These are phyloP conservation scores for Gymnothorax javanicus DNA, from an alignment of 2,797 vertebrate genomes.

Conservation along the genomic window DNA sequence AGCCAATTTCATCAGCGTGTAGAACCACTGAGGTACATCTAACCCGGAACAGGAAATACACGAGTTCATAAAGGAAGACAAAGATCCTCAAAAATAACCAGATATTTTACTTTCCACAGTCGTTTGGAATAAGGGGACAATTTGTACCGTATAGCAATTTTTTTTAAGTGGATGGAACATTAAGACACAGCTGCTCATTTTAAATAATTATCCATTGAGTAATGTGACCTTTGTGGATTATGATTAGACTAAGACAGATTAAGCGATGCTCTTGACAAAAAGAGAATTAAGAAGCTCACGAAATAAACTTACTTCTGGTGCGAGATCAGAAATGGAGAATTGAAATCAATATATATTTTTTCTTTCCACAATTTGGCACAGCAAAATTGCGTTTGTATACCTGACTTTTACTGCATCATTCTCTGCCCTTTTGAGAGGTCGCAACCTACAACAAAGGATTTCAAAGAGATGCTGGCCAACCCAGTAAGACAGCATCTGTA, in stretches of 20 bases:
- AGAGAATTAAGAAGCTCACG: not conserved
- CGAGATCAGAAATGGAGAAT: not conserved
- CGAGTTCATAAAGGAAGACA: not conserved
- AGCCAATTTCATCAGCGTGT: constrained; percentile 24
- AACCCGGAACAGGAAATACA: constrained; percentile 20
- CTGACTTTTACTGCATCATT: not conserved
- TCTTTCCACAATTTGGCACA: not conserved
- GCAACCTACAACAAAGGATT: not conserved
- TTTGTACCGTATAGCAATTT: not conserved
- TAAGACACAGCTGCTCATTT: not conserved
- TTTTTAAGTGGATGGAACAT: not conserved
- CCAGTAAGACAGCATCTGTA: not conserved
- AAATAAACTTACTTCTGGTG: not conserved
- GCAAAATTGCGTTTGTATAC: not conserved
- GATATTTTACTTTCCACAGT: not conserved
- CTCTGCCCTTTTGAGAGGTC: not conserved
- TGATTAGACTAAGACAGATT: not conserved
- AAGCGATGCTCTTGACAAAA: not conserved
- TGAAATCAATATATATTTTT: not conserved
- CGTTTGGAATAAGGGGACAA: not conserved
- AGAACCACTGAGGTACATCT: not conserved
- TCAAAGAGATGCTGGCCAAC: not conserved
- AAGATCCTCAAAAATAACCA: constrained; percentile 5
- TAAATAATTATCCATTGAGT: not conserved
- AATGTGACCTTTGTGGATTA: not conserved